Base-by-base conservation (phyloP, 2,113 vertebrate genomes). In the Pteropus alecto region DNA sequence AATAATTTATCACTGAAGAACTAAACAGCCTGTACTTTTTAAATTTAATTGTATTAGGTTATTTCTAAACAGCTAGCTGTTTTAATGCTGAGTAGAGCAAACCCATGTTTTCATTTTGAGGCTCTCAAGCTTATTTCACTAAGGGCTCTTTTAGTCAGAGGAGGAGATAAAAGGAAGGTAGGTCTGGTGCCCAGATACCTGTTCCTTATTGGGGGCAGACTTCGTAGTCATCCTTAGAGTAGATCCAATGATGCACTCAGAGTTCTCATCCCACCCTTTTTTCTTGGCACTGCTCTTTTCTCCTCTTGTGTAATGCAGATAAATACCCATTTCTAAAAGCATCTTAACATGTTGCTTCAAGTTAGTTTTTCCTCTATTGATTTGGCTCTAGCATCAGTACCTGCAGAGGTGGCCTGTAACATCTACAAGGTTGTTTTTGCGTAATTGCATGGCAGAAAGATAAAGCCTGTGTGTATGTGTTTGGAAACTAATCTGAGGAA, bases 401-500 rank as follows among this genome's bases (percentile, higher is more conserved):
- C 33, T 67, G 46, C 77, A 93, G 79, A 85, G 46, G 73, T 95
- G 81, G n/a, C 77, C 73, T 70, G 61, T 68, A 85, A 65, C 58
- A 85, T 43, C 43, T 2, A 87, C 35, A 74, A 58, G 30, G 18
- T 35, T 87, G 73, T 54, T 84, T 96, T 95, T 61, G 35, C 30
- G 28, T 79, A 78, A 87, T 22, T 71, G 51, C 56, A 18, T 51
- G 13, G 68, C 71, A 87, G 61, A 91, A 86, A 74, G 67, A 78
- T 65, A 61, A 81, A 95, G 86, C 26, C 38, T 10, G 10, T 46
- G 48, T 77, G 48, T 79, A 24, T 86, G 67, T 33, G 30, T 60
- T 92, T 93, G 81, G 92, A 95, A 93, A 87, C 19, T n/a, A 28
- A 95, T 68, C 63, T 87, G 86, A 94, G 68, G 89, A 94, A 95